Evolutionary conservation across 35 echinoderm and acorn worm genomes (phyloP), one percentile per base, ranked within the genome.

Genomic region (Apostichopus californicus): DNA sequence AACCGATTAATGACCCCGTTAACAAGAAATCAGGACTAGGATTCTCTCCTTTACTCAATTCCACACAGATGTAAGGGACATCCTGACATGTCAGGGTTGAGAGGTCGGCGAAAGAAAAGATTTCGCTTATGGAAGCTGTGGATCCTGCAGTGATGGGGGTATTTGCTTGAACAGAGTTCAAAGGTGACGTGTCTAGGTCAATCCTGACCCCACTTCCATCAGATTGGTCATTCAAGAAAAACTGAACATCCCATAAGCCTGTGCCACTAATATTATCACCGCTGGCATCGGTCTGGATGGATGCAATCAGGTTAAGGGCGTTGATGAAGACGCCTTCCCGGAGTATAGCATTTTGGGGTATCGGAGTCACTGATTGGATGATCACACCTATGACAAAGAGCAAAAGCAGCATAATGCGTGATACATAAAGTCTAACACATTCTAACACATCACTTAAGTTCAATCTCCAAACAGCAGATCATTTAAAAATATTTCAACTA

Each of bases 21-120:
- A 98, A 65, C 11, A 94, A 59, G 17, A 63, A 98, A 59, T 95
- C 96, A 15, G 96, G 96, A 14, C 24, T 86, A 0, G 96, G 92
- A 20, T 66, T 92, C 7, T 77, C 81, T 22, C 94, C 92, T 59
- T 92, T 95, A 34, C 93, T 71, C 9, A 98, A 75, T 83, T 95
- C 85, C 4, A 91, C 86, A 77, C 96, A 98, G 78, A 98, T 77
- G 80, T 95, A 98, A 0, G 90, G 92, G 4, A 92, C 85, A 70
- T 89, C 20, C 46, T 22, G 18, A 87, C 96, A 98, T 0, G 78
- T 68, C 68, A 90, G n/a, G 15, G 73, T 73, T 9, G 20, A 14
- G 4, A 98, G 78, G 80, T 94, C 88, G 20, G 90, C 83, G 17
- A 25, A 59, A 5, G 68, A 14, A 18, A 21, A 73, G 0, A 98